Evolutionary conservation across 2,888 invertebrate genomes (phyloP).

Genomic region (Brachypalpus laphriformis): DNA sequence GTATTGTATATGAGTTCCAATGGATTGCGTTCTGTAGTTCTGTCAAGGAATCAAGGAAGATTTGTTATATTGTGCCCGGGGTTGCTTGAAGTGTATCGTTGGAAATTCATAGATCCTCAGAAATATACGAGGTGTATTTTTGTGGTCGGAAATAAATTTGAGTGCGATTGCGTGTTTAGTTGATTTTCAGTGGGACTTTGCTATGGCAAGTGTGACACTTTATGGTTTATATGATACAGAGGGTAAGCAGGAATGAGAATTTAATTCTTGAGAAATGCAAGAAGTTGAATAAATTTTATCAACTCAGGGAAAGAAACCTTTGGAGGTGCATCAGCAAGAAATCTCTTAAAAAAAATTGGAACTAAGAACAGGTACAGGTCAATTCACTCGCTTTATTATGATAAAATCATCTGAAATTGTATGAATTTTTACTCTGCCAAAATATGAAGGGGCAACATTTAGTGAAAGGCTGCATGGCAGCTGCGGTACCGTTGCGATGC

Average conservation of each 20-base stretch:
- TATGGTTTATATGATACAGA: neutral
- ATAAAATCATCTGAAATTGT: no score
- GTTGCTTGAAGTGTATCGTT: neutral
- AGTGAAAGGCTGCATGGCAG: no score
- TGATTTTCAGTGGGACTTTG: neutral
- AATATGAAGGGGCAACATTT: no score
- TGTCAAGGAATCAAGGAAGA: neutral
- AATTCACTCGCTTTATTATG: no score
- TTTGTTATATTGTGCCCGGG: neutral
- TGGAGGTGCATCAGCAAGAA: no score
- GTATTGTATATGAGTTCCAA: neutral
- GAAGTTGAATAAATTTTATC: no score
- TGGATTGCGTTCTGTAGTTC: neutral
- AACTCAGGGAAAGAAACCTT: no score
- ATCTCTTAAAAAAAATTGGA: no score
- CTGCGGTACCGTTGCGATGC: no score
- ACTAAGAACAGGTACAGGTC: no score
- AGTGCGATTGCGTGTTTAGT: neutral
- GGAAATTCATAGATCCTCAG: constrained; percentile 1
- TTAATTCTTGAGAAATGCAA: neutral
- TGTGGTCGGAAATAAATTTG: constrained; percentile 3
- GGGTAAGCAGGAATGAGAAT: neutral
- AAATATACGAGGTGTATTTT: neutral
- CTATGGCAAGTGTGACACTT: neutral
- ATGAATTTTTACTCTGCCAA: no score